Evolutionary conservation across 2,888 invertebrate species (phyloP).

Genomic region (Dicranocentrus wangi): DNA sequence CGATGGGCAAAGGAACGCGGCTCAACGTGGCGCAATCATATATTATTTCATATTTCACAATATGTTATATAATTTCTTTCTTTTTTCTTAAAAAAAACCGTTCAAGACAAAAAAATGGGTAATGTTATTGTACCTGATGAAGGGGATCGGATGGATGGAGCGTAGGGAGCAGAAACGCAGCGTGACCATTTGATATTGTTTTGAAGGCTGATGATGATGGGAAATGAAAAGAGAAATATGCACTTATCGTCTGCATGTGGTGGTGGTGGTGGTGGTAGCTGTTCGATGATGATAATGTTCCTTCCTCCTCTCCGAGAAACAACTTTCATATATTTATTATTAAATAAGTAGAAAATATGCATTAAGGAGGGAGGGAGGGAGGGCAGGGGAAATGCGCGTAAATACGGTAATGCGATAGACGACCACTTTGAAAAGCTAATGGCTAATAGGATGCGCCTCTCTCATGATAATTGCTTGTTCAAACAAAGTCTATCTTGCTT

Average conservation of each 20-base stretch:
- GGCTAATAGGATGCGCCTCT: conserved; percentile 52
- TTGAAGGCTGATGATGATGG: neutral
- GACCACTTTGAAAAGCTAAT: conserved; percentile 45
- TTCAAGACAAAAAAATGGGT: too few relatives aligned
- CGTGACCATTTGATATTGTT: too few relatives aligned
- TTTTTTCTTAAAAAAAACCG: too few relatives aligned
- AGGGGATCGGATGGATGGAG: too few relatives aligned
- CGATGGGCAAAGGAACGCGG: conserved; percentile 3
- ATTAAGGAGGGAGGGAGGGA: conserved; percentile 10
- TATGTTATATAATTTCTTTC: too few relatives aligned
- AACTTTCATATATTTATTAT: too few relatives aligned
- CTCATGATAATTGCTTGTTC: conserved; percentile 54
- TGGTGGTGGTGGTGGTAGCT: too few relatives aligned
- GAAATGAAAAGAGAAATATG: neutral
- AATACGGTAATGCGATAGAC: conserved; percentile 8
- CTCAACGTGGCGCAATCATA: neutral
- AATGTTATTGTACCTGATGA: too few relatives aligned
- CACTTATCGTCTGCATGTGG: neutral
- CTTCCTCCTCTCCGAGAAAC: too few relatives aligned
- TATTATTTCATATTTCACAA: neutral
- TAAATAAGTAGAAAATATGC: conserved; percentile 17
- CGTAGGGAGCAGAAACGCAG: too few relatives aligned
- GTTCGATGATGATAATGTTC: too few relatives aligned
- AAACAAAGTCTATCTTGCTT: conserved; percentile 57
- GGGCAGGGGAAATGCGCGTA: conserved; percentile 4